These are phyloP conservation scores for Harpalus rubripes DNA, from an alignment of 2,888 invertebrate species.

Conservation along the genomic window DNA sequence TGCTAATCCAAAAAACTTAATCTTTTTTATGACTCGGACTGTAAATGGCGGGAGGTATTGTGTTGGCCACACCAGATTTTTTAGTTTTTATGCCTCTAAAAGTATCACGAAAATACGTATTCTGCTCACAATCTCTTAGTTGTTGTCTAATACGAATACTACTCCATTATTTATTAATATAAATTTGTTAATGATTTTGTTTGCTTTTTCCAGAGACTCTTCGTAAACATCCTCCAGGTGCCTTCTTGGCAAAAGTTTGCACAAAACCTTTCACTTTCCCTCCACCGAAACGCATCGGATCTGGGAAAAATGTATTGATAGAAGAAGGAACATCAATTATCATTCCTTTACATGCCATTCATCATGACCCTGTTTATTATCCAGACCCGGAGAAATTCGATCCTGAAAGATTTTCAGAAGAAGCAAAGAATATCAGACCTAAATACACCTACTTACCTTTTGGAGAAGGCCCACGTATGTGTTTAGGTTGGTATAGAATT, in stretches of 20 bases:
- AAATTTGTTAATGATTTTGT: neutral
- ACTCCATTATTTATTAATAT: neutral
- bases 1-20: too few species aligned
- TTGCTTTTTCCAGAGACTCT: constrained; percentile 67
- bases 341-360: constrained; percentile 72
- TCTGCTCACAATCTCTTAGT: too few species aligned
- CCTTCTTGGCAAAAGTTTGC: constrained; percentile 65
- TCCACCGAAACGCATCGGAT: constrained; percentile 49
- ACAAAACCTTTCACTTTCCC: constrained; percentile 67
- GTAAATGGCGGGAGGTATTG: too few species aligned
- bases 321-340: constrained; percentile 71
- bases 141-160: neutral
- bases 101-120: too few species aligned
- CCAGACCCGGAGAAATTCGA: constrained; percentile 74
- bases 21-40: too few species aligned
- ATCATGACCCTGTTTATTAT: constrained; percentile 73
- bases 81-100: too few species aligned
- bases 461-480: constrained; percentile 71
- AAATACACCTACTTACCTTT: constrained; percentile 71
- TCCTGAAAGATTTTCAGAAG: constrained; percentile 73
- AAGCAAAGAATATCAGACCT: constrained; percentile 70
- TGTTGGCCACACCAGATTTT: too few species aligned
- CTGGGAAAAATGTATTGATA: constrained; percentile 65
- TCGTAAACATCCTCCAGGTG: constrained; percentile 67
- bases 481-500: constrained; percentile 69